A percentile compares a stretch with the other conserved stretches of the same genome.
Conservation (phyloP, 2,797 vertebrate species). For the Poeciliopsis infans region DNA sequence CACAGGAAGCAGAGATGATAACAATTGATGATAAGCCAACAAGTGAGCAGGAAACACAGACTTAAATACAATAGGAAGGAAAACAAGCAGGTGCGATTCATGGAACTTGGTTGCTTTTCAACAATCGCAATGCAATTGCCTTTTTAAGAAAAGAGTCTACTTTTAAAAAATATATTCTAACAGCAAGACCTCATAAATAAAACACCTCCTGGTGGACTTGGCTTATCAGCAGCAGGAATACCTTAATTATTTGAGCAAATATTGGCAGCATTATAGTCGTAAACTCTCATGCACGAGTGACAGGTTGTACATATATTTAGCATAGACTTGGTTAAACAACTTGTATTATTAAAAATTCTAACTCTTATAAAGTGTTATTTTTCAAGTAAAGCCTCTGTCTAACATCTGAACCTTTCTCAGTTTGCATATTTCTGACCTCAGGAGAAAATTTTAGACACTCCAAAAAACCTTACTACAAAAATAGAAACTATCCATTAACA, state of each 20-base stretch:
- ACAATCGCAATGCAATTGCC: neutral
- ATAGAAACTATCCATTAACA: neutral
- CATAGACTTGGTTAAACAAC: neutral
- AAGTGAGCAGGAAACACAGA: neutral
- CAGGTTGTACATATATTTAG: neutral
- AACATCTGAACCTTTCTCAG: too few species aligned
- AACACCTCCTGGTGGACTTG: neutral
- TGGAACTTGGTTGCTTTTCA: neutral
- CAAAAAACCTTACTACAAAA: neutral
- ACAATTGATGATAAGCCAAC: neutral
- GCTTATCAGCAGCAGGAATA: neutral
- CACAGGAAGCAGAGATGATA: neutral
- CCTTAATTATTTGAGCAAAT: neutral
- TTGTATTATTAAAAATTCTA: neutral
- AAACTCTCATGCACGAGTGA: neutral
- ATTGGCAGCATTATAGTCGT: neutral
- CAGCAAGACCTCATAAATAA: neutral
- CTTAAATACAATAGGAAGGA: neutral
- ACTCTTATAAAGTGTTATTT: neutral
- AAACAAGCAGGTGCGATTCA: neutral
- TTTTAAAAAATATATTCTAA: neutral
- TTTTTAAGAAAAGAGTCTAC: neutral
- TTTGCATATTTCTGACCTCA: neutral
- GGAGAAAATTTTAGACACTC: neutral
- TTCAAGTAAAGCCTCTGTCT: neutral